Conservation (phyloP, 2,888 invertebrate species). For the Nebria brevicollis region DNA sequence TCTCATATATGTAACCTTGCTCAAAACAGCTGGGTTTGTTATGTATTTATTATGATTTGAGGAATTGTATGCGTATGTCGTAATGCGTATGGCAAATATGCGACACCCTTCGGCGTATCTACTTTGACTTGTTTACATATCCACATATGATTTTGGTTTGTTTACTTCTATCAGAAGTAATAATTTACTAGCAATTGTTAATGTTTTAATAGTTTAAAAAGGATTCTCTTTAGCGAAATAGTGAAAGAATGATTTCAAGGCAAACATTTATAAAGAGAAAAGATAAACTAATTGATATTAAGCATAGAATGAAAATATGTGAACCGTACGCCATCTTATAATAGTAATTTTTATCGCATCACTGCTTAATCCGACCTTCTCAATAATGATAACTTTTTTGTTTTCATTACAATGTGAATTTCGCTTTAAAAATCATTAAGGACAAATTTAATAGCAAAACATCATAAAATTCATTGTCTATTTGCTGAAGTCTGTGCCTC, state of each 20-base stretch:
- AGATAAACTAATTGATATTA: neutral
- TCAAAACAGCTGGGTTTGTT: slow-evolving; percentile 15
- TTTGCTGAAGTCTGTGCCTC: neutral
- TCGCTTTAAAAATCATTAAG: slow-evolving; percentile 10
- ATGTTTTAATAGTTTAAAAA: neutral
- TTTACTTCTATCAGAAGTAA: neutral
- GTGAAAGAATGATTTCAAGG: slow-evolving; percentile 6
- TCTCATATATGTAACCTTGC: slow-evolving; percentile 18
- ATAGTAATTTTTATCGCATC: neutral
- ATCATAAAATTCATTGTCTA: neutral
- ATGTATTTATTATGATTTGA: neutral
- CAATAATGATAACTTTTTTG: neutral
- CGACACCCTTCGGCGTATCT: neutral
- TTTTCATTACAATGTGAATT: neutral
- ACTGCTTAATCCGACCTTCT: slow-evolving; percentile 10
- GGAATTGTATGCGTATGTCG: neutral
- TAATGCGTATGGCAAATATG: neutral
- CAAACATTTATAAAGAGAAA: neutral
- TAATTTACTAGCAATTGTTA: neutral
- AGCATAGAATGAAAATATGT: slow-evolving; percentile 7
- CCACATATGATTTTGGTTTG: neutral
- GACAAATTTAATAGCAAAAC: neutral
- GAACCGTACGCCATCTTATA: neutral
- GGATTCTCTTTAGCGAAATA: neutral
- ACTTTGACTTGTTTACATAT: neutral